Conservation (phyloP, 1,140 invertebrate genomes). For the Metaphire vulgaris region DNA sequence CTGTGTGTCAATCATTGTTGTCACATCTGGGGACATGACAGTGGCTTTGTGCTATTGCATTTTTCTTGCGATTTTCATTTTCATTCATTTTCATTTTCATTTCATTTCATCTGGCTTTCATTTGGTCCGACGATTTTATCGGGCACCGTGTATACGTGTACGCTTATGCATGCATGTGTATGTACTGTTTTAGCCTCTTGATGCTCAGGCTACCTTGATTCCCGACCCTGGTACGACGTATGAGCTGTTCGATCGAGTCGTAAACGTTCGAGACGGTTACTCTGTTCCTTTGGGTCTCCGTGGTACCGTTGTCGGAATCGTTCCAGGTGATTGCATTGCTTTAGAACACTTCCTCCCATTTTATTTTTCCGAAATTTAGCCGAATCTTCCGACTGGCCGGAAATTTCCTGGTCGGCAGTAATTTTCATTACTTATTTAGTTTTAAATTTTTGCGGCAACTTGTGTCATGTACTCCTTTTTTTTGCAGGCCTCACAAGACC, state of each 20-base stretch:
- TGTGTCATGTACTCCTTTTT: too few relatives aligned
- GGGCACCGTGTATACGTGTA: too few relatives aligned
- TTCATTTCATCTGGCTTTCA: too few relatives aligned
- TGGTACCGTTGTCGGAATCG: slow-evolving; percentile 70
- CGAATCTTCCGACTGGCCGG: neutral
- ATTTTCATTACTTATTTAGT: slow-evolving; percentile 11
- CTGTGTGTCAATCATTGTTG: too few relatives aligned
- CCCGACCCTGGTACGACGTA: slow-evolving; percentile 64
- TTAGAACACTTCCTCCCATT: neutral
- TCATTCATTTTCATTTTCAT: too few relatives aligned
- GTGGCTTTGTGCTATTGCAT: too few relatives aligned
- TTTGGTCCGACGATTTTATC: too few relatives aligned
- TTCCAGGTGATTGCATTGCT: slow-evolving; percentile 31
- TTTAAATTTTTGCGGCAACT: neutral
- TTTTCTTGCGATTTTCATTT: too few relatives aligned
- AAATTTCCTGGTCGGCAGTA: neutral
- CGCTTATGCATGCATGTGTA: too few relatives aligned
- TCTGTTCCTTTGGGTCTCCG: slow-evolving; percentile 71
- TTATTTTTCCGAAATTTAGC: neutral
- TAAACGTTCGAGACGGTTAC: slow-evolving; percentile 66
- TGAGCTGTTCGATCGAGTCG: slow-evolving; percentile 72
- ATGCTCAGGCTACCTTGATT: slow-evolving; percentile 31
- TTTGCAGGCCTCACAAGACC: too few relatives aligned
- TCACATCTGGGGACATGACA: too few relatives aligned
- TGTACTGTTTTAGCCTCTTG: slow-evolving; percentile 44